Percentiles rank a stretch among this genome's conserved stretches.
Evolutionary conservation across 2,113 vertebrate species (phyloP).

Genomic region (Typhlomys cinereus): DNA sequence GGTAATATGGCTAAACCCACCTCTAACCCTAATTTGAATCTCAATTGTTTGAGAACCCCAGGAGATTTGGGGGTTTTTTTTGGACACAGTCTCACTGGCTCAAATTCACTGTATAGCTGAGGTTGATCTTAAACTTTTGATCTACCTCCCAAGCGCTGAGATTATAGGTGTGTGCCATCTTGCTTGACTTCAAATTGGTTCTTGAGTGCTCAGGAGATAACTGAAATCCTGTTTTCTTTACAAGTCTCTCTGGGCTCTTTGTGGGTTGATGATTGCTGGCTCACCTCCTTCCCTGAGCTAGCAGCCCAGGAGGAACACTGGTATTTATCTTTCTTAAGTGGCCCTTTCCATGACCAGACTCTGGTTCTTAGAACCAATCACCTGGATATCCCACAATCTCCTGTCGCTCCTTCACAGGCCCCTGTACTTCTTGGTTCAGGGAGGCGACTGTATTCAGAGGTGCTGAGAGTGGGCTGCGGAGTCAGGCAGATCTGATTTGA

Average conservation of each 20-base stretch:
- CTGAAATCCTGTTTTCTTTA: background rate
- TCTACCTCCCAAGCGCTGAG: background rate
- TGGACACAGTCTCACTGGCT: background rate
- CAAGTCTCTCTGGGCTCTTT: background rate
- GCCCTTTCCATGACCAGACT: background rate
- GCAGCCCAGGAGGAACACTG: background rate
- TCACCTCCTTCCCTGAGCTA: background rate
- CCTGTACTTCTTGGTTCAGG: background rate
- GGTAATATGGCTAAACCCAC: background rate
- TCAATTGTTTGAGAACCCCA: slow-evolving; percentile 13
- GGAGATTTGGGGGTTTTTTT: background rate
- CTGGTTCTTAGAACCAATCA: background rate
- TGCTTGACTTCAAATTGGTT: background rate
- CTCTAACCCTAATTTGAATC: slow-evolving; percentile 39
- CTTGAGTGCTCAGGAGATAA: background rate
- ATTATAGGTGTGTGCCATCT: background rate
- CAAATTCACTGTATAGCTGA: background rate
- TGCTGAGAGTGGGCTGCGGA: background rate
- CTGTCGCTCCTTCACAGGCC: background rate
- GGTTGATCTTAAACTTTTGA: background rate
- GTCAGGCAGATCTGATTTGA: background rate
- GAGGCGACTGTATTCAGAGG: background rate
- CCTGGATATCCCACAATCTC: background rate
- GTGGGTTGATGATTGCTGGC: background rate
- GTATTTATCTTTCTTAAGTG: background rate